Base-by-base conservation (phyloP, 1,140 invertebrate species). In the Phymorhynchus buccinoides region DNA sequence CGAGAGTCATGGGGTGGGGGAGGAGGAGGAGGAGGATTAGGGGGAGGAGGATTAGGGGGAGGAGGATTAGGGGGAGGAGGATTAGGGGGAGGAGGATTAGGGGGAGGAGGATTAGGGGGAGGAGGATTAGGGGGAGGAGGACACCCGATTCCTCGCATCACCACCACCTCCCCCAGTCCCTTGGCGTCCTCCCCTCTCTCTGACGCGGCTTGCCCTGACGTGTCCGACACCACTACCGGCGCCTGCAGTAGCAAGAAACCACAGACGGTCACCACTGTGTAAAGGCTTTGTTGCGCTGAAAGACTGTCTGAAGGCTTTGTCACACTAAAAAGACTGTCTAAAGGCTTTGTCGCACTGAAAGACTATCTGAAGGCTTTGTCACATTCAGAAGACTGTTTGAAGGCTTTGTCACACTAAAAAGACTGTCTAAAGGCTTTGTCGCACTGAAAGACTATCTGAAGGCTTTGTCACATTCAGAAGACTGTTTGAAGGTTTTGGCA, bases 171-270 rank as follows among this genome's bases (percentile, higher is more conserved):
- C 16, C 78, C 78, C 30, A 52, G 56, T 22, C 81, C 79, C 14
- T 68, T 81, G 35, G 71, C 77, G 3, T 75, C 84, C n/a, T 85
- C 84, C 30, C 78, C 83, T 30, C 37, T 80, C 3, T 84, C 83
- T 9, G 83, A 84, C 16, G 42, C 83, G 9, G 83, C 75, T n/a
- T 79, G 75, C 9, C 81, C 62, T 3, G 81, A 83, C 41, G 44
- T 83, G 35, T 83, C 81, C 1, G 81, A 80, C 32, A n/a, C n/a
- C n/a, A n/a, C n/a, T n/a, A n/a, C n/a, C n/a, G n/a, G n/a, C n/a
- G n/a, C n/a, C n/a, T n/a, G n/a, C n/a, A 12, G 44, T 1, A 80
- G 79, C 79, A n/a, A 44, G 44, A 80, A 80, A 27, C 62, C 79
- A 35, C 44, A 56, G 30, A 80, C 79, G 1, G 37, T 80, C 44